phyloP scores from a whole-genome alignment of 2,113 vertebrate species.

The Bubo scandiacus region DNA sequence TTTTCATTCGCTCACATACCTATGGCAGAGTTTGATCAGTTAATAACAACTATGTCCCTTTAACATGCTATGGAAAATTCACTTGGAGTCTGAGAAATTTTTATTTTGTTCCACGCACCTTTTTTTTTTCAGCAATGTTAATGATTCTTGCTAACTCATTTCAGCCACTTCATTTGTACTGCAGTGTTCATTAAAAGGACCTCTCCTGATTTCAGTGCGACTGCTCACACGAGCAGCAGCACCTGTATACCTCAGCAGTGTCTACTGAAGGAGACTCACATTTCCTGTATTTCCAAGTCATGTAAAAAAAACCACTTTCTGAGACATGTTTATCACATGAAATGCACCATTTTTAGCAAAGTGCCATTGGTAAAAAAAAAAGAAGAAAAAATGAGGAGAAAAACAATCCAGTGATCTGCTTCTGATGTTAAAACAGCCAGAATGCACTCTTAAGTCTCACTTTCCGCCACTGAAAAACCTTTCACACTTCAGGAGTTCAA shows the following conservation, averaged over 20 bases:
- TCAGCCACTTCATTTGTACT: background rate
- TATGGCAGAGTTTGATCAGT: background rate
- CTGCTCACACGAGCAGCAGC: background rate
- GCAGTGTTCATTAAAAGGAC: background rate
- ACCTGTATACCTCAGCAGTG: background rate
- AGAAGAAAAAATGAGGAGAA: background rate
- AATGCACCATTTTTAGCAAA: background rate
- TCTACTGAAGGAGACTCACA: background rate
- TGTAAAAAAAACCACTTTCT: background rate
- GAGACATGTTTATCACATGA: background rate
- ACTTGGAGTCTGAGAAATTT: background rate
- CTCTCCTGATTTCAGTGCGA: background rate
- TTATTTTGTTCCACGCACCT: background rate
- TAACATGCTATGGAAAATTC: background rate
- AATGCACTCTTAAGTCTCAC: background rate
- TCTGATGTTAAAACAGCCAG: background rate
- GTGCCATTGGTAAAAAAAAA: background rate
- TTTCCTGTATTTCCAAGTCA: background rate
- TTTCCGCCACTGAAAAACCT: background rate
- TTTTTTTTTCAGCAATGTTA: background rate
- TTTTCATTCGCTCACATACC: background rate
- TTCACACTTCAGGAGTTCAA: background rate
- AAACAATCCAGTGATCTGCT: background rate
- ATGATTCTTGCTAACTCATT: background rate
- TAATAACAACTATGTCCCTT: background rate